Evolutionary conservation across 2,797 vertebrate genomes (phyloP).

Genomic region (Clarias platycephalus): DNA sequence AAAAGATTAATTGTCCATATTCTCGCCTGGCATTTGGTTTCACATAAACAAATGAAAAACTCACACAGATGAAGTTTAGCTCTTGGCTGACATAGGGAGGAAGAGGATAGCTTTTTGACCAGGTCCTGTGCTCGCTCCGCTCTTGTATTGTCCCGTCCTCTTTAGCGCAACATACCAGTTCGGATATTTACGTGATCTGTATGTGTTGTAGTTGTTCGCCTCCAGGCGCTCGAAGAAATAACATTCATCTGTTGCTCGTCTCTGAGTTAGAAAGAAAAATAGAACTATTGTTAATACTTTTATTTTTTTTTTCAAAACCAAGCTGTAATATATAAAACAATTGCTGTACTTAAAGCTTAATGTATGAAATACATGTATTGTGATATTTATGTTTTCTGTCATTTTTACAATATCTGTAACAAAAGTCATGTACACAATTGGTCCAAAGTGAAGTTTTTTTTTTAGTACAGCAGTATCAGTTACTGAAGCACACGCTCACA

Average conservation of each 20-base stretch:
- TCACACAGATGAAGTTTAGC: slow-evolving; percentile 32
- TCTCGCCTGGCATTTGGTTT: slow-evolving; percentile 36
- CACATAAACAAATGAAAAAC: slow-evolving; percentile 53
- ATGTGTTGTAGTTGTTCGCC: slow-evolving; percentile 98
- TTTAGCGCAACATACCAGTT: slow-evolving; percentile 97
- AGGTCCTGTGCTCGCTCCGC: slow-evolving; percentile 88
- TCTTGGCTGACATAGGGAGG: slow-evolving; percentile 90
- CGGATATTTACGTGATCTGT: slow-evolving; percentile 91
- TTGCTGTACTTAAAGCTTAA: neutral
- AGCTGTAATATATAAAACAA: neutral
- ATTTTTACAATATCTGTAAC: neutral
- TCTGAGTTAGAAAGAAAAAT: slow-evolving; percentile 69
- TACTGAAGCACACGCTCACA: neutral
- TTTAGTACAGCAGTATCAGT: neutral
- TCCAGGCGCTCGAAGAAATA: slow-evolving; percentile 93
- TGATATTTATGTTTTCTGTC: neutral
- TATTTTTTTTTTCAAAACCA: neutral
- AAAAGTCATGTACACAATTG: neutral
- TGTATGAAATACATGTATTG: neutral
- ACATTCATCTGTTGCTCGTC: slow-evolving; percentile 91
- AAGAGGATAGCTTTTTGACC: slow-evolving; percentile 99
- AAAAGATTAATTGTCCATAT: neutral
- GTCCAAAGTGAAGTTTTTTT: neutral
- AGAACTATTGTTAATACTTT: slow-evolving; percentile 36
- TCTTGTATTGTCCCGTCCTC: slow-evolving; percentile 93